Percentiles rank a stretch among this genome's conserved stretches.
Conservation (phyloP, 2,888 invertebrate species). For the Lepidocyrtinus sp. region DNA sequence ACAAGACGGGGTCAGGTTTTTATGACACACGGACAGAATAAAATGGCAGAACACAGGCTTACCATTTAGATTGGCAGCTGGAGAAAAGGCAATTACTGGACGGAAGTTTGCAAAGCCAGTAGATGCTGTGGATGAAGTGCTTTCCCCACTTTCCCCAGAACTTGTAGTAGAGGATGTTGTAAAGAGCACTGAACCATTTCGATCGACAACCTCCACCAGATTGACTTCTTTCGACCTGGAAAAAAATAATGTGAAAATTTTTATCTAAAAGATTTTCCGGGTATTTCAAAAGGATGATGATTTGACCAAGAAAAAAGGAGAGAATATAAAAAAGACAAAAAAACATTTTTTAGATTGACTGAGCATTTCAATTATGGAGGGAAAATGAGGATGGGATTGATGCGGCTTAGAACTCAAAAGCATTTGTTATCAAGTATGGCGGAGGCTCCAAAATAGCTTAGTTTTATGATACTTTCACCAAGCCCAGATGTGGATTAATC, state of each 20-base stretch:
- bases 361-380: too few relatives aligned
- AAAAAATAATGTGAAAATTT: constrained; percentile 20
- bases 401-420: too few relatives aligned
- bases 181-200: constrained; percentile 67
- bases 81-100: constrained; percentile 70
- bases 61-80: constrained; percentile 69
- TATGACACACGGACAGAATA: too few relatives aligned
- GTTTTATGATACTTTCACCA: too few relatives aligned
- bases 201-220: constrained; percentile 66
- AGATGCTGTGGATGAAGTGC: constrained; percentile 57
- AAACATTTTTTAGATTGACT: too few relatives aligned
- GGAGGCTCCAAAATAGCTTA: too few relatives aligned
- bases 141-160: constrained; percentile 48
- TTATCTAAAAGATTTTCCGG: constrained; percentile 2
- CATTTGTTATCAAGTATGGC: too few relatives aligned
- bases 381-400: too few relatives aligned
- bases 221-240: constrained; percentile 64
- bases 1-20: constrained; percentile 49
- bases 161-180: constrained; percentile 51
- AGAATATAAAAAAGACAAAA: too few relatives aligned
- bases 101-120: constrained; percentile 66
- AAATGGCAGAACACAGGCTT: constrained; percentile 47
- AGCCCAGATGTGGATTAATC: constrained; percentile 6
- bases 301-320: too few relatives aligned
- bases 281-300: not conserved